A percentile compares a stretch with the other conserved stretches of the same genome.
phyloP scores from a whole-genome alignment of 2,888 invertebrate species.

The Argyra leucocephala region DNA sequence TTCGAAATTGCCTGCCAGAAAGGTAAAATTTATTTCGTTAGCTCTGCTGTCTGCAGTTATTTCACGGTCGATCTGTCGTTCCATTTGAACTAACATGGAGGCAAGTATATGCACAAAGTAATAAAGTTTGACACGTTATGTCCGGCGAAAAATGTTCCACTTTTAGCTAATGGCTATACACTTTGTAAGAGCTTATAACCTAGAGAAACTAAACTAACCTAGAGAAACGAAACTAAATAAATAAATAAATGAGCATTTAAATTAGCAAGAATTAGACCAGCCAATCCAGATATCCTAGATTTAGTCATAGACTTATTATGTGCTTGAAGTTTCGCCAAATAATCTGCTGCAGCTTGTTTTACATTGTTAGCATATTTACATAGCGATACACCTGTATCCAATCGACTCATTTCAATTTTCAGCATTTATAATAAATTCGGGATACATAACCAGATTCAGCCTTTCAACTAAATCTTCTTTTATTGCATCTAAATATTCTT shows the following conservation, averaged over 20 bases:
- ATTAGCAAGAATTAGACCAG: slow-evolving; percentile 59
- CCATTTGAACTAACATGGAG: no score
- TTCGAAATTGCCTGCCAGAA: no score
- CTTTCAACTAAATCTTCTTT: slow-evolving; percentile 96
- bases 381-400: slow-evolving; percentile 87
- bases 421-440: slow-evolving; percentile 72
- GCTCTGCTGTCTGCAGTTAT: no score
- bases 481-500: slow-evolving; percentile 95
- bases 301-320: slow-evolving; percentile 55
- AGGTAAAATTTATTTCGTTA: no score
- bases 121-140: slow-evolving; percentile 97
- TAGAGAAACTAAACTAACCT: no score
- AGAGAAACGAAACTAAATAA: no score
- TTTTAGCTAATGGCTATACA: slow-evolving; percentile 73
- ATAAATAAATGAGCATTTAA: slow-evolving; percentile 76
- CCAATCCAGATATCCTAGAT: slow-evolving; percentile 53
- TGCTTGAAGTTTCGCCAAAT: slow-evolving; percentile 60
- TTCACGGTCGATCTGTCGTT: no score
- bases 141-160: slow-evolving; percentile 86
- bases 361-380: slow-evolving; percentile 95
- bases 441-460: slow-evolving; percentile 85
- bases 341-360: slow-evolving; percentile 69
- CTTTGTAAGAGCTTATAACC: no score
- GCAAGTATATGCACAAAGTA: slow-evolving; percentile 47
- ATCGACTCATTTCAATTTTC: slow-evolving; percentile 85